phyloP scores from a whole-genome alignment of 2,888 invertebrate genomes.

The Deroplatys truncata region DNA sequence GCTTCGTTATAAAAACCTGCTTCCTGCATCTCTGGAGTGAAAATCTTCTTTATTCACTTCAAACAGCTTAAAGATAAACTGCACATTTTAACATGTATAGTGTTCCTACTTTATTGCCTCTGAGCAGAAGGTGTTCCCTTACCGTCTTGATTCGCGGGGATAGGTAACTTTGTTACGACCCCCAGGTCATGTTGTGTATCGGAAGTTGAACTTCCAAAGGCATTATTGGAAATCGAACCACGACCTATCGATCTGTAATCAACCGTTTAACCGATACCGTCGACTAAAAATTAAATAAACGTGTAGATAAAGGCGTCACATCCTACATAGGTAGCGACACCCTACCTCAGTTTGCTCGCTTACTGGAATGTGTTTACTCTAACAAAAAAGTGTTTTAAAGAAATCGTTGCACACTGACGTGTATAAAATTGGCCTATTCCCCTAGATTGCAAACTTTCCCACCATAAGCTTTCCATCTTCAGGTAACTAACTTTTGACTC shows the following conservation, averaged over 20 bases:
- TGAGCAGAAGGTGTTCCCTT: neutral
- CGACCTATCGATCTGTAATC: neutral
- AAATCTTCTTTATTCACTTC: neutral
- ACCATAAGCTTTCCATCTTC: too few relatives aligned
- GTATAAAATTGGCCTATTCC: too few relatives aligned
- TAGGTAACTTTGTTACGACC: too few relatives aligned
- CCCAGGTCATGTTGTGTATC: too few relatives aligned
- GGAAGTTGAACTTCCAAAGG: too few relatives aligned
- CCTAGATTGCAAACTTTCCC: too few relatives aligned
- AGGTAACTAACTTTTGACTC: too few relatives aligned
- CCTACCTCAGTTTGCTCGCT: too few relatives aligned
- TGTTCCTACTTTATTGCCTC: neutral
- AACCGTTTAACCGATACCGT: neutral
- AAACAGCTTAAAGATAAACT: neutral
- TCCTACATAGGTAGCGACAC: neutral
- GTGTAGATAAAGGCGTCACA: neutral
- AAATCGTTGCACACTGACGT: too few relatives aligned
- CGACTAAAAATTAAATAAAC: neutral
- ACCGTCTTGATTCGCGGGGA: neutral
- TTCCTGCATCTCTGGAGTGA: neutral
- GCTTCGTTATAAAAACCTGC: neutral
- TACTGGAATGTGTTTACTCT: too few relatives aligned
- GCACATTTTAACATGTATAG: neutral
- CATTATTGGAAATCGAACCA: neutral
- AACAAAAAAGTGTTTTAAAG: too few relatives aligned